Evolutionary conservation across 2,888 invertebrate genomes (phyloP).

Genomic region (Sympetrum striolatum): DNA sequence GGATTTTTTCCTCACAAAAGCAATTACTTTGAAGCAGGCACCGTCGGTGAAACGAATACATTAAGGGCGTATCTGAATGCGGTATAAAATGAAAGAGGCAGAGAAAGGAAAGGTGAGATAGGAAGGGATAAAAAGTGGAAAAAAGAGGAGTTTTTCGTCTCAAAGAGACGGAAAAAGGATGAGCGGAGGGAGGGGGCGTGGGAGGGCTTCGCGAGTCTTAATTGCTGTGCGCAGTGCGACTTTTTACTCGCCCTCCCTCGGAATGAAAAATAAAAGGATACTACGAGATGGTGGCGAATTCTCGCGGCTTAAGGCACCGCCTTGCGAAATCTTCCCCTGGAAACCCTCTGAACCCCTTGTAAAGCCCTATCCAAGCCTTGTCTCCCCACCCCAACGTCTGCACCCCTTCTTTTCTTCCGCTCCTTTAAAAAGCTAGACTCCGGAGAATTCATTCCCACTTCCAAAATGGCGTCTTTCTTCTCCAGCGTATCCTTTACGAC

Average conservation of each 20-base stretch:
- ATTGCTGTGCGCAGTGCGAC: slow-evolving; percentile 28
- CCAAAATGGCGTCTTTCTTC: slow-evolving; percentile 9
- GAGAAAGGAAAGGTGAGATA: neutral
- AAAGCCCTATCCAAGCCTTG: neutral
- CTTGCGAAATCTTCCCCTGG: slow-evolving; percentile 37
- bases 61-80: slow-evolving; percentile 26
- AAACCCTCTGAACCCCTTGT: slow-evolving; percentile 20
- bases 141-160: neutral
- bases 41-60: neutral
- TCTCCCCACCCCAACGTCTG: neutral
- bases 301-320: slow-evolving; percentile 42
- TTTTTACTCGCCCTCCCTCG: slow-evolving; percentile 10
- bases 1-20: slow-evolving; percentile 26
- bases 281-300: slow-evolving; percentile 17
- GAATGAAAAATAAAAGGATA: slow-evolving; percentile 34
- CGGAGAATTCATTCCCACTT: slow-evolving; percentile 10
- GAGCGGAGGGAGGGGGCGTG: neutral
- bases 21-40: slow-evolving; percentile 34
- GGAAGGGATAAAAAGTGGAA: neutral
- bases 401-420: neutral
- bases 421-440: neutral
- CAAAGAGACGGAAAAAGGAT: neutral
- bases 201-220: slow-evolving; percentile 20
- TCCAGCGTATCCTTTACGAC: slow-evolving; percentile 31
- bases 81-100: slow-evolving; percentile 14